phyloP scores from a whole-genome alignment of 2,888 invertebrate species.

The Sylvicola cinctus region DNA sequence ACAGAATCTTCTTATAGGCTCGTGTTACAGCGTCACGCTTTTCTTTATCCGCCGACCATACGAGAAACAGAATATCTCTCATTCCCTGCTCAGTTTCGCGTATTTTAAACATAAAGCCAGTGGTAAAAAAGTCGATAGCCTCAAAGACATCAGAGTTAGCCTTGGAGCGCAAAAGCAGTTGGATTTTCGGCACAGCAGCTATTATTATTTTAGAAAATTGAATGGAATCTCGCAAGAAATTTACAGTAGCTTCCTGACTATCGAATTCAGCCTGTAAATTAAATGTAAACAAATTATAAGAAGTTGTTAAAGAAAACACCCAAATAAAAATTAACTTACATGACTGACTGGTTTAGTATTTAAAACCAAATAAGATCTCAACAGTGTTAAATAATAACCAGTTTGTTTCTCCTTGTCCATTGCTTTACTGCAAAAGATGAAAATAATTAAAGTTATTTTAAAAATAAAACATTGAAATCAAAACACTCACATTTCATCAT shows the following conservation, averaged over 20 bases:
- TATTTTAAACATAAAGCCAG: slow-evolving; percentile 59
- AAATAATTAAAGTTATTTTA: neutral
- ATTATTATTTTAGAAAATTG: slow-evolving; percentile 26
- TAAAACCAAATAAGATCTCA: slow-evolving; percentile 20
- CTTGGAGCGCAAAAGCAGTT: slow-evolving; percentile 49
- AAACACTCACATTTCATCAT: slow-evolving; percentile 4
- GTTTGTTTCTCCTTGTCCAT: slow-evolving; percentile 16
- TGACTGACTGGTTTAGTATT: slow-evolving; percentile 15
- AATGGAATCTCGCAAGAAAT: slow-evolving; percentile 46
- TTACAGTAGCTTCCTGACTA: slow-evolving; percentile 39
- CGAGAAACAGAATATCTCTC: slow-evolving; percentile 52
- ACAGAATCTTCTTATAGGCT: slow-evolving; percentile 40
- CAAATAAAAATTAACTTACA: slow-evolving; percentile 17
- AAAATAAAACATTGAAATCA: neutral
- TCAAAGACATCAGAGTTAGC: slow-evolving; percentile 65
- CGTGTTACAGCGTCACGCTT: slow-evolving; percentile 50
- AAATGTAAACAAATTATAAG: no score
- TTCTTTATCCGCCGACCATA: slow-evolving; percentile 62
- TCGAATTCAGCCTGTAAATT: slow-evolving; percentile 28
- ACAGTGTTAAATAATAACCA: slow-evolving; percentile 17
- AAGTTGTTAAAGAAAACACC: no score
- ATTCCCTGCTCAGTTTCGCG: slow-evolving; percentile 50
- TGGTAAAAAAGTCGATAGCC: slow-evolving; percentile 72
- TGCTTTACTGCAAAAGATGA: slow-evolving; percentile 8
- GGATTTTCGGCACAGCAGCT: slow-evolving; percentile 36